Evolutionary conservation across 2,888 invertebrate genomes (phyloP).

Genomic region (Apomyelois bistriatella): DNA sequence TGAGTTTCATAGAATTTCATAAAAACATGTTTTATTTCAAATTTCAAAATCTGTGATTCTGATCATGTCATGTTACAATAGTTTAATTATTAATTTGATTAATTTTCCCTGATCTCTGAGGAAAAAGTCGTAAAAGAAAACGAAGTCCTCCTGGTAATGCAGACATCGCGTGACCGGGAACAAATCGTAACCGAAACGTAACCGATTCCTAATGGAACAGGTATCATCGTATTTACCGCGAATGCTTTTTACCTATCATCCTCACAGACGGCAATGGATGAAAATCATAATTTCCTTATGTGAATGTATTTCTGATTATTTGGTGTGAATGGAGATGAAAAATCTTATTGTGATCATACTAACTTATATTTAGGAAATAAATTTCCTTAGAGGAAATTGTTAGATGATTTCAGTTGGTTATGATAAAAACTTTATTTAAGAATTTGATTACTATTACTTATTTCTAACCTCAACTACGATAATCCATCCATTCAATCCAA

Average conservation of each 20-base stretch:
- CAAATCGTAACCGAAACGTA: slow-evolving; percentile 49
- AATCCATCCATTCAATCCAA: too few species aligned
- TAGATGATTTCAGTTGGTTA: too few species aligned
- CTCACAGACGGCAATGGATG: slow-evolving; percentile 49
- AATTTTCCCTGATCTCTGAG: slow-evolving; percentile 12
- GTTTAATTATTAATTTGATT: too few species aligned
- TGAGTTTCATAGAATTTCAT: too few species aligned
- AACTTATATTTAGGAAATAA: too few species aligned
- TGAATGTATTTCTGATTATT: slow-evolving; percentile 63
- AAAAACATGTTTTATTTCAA: too few species aligned
- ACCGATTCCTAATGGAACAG: slow-evolving; percentile 72
- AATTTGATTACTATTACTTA: too few species aligned
- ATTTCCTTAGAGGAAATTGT: too few species aligned
- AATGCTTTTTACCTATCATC: slow-evolving; percentile 64
- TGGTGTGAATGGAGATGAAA: slow-evolving; percentile 20
- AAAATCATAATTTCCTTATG: slow-evolving; percentile 47
- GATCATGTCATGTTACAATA: too few species aligned
- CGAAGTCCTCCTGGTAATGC: slow-evolving; percentile 59
- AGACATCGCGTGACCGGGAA: slow-evolving; percentile 70
- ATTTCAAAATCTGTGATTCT: too few species aligned
- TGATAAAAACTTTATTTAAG: too few species aligned
- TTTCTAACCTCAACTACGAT: too few species aligned
- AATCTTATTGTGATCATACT: neutral
- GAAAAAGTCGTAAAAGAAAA: slow-evolving; percentile 29
- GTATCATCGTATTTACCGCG: slow-evolving; percentile 69